Conservation (phyloP, 2,888 invertebrate genomes). For the Pristionchus mayeri region DNA sequence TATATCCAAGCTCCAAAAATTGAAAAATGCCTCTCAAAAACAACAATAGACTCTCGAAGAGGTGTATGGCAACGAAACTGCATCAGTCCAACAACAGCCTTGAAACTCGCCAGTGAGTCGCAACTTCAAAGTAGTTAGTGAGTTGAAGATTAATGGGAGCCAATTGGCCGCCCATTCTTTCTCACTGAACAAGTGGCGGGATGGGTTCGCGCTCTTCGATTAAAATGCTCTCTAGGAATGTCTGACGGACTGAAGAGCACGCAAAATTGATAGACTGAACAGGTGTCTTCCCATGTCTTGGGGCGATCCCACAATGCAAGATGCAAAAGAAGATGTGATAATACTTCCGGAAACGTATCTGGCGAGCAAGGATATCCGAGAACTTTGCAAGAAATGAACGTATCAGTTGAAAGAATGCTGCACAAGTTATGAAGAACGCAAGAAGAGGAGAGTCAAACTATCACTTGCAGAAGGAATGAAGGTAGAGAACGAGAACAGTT, state of each 20-base stretch:
- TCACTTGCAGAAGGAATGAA: neutral
- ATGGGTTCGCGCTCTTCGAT: neutral
- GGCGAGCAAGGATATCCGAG: neutral
- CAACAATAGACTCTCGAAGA: too few relatives aligned
- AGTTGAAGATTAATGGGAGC: slow-evolving; percentile 34
- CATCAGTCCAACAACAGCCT: too few relatives aligned
- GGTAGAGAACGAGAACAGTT: neutral
- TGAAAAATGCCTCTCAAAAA: too few relatives aligned
- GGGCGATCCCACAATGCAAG: too few relatives aligned
- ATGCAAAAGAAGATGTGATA: too few relatives aligned
- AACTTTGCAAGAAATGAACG: neutral
- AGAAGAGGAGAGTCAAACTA: too few relatives aligned
- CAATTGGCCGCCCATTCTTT: neutral
- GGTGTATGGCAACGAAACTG: too few relatives aligned
- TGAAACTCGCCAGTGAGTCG: neutral
- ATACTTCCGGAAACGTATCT: neutral
- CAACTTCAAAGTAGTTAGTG: slow-evolving; percentile 6
- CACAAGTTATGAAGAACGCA: neutral
- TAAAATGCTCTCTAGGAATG: neutral
- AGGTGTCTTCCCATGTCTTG: too few relatives aligned
- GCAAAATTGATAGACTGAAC: too few relatives aligned
- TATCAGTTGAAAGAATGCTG: neutral
- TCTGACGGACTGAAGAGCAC: neutral
- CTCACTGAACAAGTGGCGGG: neutral
- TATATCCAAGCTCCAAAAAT: neutral